These are phyloP conservation scores for Chrysocyon brachyurus DNA, from an alignment of 2,797 vertebrate genomes.

Conservation along the genomic window DNA sequence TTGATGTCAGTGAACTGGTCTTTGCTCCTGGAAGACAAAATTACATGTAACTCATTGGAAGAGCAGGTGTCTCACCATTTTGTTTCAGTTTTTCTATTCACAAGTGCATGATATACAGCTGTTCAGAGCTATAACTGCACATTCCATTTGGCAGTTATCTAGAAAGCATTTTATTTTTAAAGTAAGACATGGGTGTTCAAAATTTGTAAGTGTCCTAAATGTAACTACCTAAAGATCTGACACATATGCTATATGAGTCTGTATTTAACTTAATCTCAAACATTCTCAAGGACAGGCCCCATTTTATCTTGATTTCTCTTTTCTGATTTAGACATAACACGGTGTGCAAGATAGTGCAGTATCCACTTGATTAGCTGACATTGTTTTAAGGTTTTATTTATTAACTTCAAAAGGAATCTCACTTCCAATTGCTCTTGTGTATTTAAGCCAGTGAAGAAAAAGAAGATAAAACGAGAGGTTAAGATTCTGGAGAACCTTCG, in stretches of 20 bases:
- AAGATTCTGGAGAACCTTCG: slow-evolving; percentile 99
- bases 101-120: slow-evolving; percentile 60
- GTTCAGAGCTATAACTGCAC: slow-evolving; percentile 57
- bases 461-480: slow-evolving; percentile 99
- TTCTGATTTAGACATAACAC: slow-evolving; percentile 13
- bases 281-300: neutral
- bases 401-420: slow-evolving; percentile 86
- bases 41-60: slow-evolving; percentile 54
- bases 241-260: slow-evolving; percentile 6
- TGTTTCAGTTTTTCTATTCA: slow-evolving; percentile 74
- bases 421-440: slow-evolving; percentile 90
- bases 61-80: slow-evolving; percentile 77
- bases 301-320: slow-evolving; percentile 7
- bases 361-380: slow-evolving; percentile 32
- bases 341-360: neutral
- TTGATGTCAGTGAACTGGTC: slow-evolving; percentile 73
- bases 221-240: slow-evolving; percentile 66
- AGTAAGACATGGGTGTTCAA: slow-evolving; percentile 63
- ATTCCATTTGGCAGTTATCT: slow-evolving; percentile 69
- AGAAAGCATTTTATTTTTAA: slow-evolving; percentile 79
- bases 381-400: slow-evolving; percentile 66
- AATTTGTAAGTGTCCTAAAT: slow-evolving; percentile 60
- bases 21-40: slow-evolving; percentile 70
- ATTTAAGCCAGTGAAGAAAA: slow-evolving; percentile 99
- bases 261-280: slow-evolving; percentile 49